Evolutionary conservation across 2,888 invertebrate species (phyloP).

Genomic region (Drosophila hawaiiensis): DNA sequence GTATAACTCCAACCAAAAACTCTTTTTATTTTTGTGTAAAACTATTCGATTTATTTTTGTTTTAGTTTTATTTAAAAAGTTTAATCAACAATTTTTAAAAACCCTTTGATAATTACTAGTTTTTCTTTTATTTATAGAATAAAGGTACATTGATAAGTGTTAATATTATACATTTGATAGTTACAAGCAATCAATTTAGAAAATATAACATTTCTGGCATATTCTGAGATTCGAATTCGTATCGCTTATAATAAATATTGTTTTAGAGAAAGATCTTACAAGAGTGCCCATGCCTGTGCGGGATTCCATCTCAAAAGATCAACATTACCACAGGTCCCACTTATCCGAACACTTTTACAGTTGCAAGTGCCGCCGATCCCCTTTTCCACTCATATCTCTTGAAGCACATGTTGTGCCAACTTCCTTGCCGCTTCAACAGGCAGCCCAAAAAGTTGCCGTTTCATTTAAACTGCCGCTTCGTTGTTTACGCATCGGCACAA

Average conservation of each 20-base stretch:
- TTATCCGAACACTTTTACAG: slow-evolving; percentile 51
- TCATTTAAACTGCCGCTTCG: slow-evolving; percentile 73
- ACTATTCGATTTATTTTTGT: not conserved
- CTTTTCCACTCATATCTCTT: not conserved
- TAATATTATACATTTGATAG: not conserved
- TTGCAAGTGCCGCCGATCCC: slow-evolving; percentile 33
- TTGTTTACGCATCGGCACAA: slow-evolving; percentile 75
- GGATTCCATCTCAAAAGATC: slow-evolving; percentile 31
- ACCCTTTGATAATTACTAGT: not conserved
- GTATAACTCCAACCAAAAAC: not conserved
- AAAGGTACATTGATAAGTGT: not conserved
- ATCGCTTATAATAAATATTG: slow-evolving; percentile 1
- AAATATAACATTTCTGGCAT: not conserved
- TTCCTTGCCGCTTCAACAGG: slow-evolving; percentile 61
- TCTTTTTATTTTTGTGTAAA: not conserved
- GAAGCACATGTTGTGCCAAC: slow-evolving; percentile 64
- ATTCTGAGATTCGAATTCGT: not conserved
- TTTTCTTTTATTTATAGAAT: not conserved
- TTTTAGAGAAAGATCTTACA: slow-evolving; percentile 7
- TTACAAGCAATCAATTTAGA: not conserved
- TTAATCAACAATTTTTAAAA: not conserved
- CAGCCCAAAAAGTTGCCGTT: slow-evolving; percentile 72
- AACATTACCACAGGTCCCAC: slow-evolving; percentile 39
- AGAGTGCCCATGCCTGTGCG: slow-evolving; percentile 13
- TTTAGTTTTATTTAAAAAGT: not conserved